phyloP scores from a whole-genome alignment of 2,888 invertebrate species.

The Epirrhoe tristata region DNA sequence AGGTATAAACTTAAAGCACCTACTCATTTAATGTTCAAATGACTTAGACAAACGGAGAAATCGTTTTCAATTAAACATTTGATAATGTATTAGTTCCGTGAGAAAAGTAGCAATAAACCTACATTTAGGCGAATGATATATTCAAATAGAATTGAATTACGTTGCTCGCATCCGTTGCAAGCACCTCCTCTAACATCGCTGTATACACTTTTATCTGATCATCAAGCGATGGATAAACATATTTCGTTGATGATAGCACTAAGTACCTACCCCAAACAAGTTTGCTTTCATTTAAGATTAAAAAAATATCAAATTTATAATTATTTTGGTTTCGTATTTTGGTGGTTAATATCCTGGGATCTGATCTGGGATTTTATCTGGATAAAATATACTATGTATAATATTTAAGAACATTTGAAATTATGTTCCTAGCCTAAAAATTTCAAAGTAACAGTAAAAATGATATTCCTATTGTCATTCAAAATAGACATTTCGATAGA shows the following conservation, averaged over 20 bases:
- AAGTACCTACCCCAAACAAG: conserved; percentile 37
- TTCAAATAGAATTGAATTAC: conserved; percentile 82
- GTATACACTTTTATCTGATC: conserved; percentile 74
- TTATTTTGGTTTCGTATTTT: not conserved
- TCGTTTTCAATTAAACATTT: conserved; percentile 79
- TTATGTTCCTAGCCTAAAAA: not conserved
- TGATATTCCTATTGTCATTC: conserved; percentile 54
- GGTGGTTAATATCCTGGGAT: too few relatives aligned
- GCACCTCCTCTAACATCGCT: conserved; percentile 72
- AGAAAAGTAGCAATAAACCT: conserved; percentile 85
- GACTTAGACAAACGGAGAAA: conserved; percentile 77
- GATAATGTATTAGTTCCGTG: conserved; percentile 84
- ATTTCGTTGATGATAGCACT: conserved; percentile 66
- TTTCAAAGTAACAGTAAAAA: conserved; percentile 36
- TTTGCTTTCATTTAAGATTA: conserved; percentile 6
- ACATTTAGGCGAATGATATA: conserved; percentile 82
- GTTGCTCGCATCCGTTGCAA: conserved; percentile 79
- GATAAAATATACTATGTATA: too few relatives aligned
- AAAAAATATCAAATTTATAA: not conserved
- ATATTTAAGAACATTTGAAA: not conserved
- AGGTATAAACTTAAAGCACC: not conserved
- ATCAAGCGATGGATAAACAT: conserved; percentile 76
- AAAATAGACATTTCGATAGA: conserved; percentile 62
- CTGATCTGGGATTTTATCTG: too few relatives aligned
- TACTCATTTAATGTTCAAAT: conserved; percentile 56